A percentile compares a stretch with the other conserved stretches of the same genome.
These are phyloP conservation scores for Alentia gelatinosa DNA, from an alignment of 2,888 invertebrate species.

Conservation along the genomic window DNA sequence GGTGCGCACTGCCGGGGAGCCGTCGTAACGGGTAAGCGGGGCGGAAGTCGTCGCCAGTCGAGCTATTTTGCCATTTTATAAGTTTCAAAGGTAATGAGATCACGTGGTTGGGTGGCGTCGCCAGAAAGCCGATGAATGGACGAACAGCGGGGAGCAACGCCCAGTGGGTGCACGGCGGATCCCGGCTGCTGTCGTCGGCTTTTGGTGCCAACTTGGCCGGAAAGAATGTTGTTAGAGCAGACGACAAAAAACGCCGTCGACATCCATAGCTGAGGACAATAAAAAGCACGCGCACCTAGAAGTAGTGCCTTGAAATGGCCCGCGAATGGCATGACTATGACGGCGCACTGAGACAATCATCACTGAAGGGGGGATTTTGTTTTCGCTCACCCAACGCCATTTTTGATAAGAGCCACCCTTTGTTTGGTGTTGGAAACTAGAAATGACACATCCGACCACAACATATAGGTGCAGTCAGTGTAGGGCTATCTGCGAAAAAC, in stretches of 20 bases:
- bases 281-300: background rate
- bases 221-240: slow-evolving; percentile 16
- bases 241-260: background rate
- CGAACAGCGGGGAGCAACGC: slow-evolving; percentile 4
- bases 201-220: slow-evolving; percentile 38
- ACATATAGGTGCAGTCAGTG: background rate
- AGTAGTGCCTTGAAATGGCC: background rate
- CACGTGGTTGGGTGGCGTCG: slow-evolving; percentile 5
- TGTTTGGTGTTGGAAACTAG: background rate
- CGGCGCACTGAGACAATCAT: background rate
- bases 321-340: background rate
- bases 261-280: background rate
- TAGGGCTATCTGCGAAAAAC: background rate
- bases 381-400: background rate
- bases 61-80: slow-evolving; percentile 53
- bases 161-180: background rate
- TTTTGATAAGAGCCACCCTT: background rate
- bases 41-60: background rate
- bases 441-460: background rate
- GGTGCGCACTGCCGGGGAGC: background rate
- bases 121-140: background rate
- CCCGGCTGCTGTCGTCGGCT: background rate
- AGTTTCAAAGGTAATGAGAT: slow-evolving; percentile 49
- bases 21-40: background rate
- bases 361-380: background rate